Conservation (phyloP, 2,113 vertebrate genomes). For the Sceloporus tristichus region DNA sequence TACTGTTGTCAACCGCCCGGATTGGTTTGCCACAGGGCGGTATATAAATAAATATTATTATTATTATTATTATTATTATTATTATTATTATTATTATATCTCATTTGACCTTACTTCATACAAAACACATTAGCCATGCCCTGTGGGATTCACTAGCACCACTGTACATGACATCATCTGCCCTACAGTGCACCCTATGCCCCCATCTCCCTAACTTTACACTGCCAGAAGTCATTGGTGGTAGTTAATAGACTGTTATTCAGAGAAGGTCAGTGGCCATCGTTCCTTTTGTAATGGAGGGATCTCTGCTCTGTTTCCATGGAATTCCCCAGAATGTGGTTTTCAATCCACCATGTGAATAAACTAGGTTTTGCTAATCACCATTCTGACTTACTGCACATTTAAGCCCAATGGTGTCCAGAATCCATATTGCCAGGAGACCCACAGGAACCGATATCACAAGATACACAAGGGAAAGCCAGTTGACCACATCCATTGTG, state of each 20-base stretch:
- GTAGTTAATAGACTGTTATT: too few relatives aligned
- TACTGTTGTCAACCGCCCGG: too few relatives aligned
- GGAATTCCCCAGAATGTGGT: not conserved
- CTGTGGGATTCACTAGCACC: too few relatives aligned
- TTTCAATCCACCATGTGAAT: not conserved
- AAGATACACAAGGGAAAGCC: constrained; percentile 89
- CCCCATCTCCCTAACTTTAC: too few relatives aligned
- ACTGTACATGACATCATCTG: not conserved
- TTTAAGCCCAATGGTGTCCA: constrained; percentile 89
- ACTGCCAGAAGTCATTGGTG: not conserved
- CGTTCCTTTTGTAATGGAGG: not conserved
- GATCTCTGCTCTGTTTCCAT: not conserved
- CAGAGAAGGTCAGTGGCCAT: not conserved
- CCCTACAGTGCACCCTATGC: not conserved
- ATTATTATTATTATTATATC: too few relatives aligned
- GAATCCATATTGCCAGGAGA: constrained; percentile 88
- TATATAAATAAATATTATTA: too few relatives aligned
- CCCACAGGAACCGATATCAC: constrained; percentile 88
- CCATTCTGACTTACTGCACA: constrained; percentile 80
- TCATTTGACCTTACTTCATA: not conserved
- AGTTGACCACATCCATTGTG: constrained; percentile 83
- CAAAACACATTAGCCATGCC: not conserved
- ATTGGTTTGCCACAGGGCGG: too few relatives aligned
- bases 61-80: too few relatives aligned
- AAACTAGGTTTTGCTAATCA: not conserved